Evolutionary conservation across 1,140 invertebrate genomes (phyloP).

Genomic region (Eciton burchellii): DNA sequence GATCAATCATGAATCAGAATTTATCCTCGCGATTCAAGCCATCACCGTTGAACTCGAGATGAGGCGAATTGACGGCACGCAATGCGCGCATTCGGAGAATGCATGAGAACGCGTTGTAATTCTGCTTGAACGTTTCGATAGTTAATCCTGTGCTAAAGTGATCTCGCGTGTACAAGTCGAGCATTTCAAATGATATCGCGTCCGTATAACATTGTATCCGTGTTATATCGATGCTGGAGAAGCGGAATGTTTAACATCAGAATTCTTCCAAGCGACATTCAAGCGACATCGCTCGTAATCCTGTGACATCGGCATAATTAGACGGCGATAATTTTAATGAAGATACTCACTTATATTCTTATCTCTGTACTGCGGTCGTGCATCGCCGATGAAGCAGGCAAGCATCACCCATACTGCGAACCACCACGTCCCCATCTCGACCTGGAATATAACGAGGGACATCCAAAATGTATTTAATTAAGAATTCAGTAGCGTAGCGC

Average conservation of each 20-base stretch:
- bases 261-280: background rate
- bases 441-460: constrained; percentile 53
- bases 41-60: constrained; percentile 38
- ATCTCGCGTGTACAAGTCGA: too few relatives aligned
- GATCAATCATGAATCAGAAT: constrained; percentile 47
- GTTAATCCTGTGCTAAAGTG: too few relatives aligned
- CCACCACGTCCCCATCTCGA: constrained; percentile 69
- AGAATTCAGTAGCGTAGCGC: constrained; percentile 12
- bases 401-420: constrained; percentile 67
- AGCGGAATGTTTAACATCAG: constrained; percentile 8
- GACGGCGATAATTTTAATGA: background rate
- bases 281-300: background rate
- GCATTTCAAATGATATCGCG: too few relatives aligned
- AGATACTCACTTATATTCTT: constrained; percentile 78
- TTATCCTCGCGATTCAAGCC: constrained; percentile 52
- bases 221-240: background rate
- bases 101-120: background rate
- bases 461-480: constrained; percentile 40
- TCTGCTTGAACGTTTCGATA: too few relatives aligned
- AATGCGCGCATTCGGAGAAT: constrained; percentile 20
- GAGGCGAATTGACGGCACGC: constrained; percentile 32
- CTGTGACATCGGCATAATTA: background rate
- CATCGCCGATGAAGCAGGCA: constrained; percentile 65
- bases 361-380: constrained; percentile 72
- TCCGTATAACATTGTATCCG: too few relatives aligned